Percentiles rank a stretch among this genome's conserved stretches.
These are phyloP conservation scores for Meloe dianella DNA, from an alignment of 2,888 invertebrate species.

Conservation along the genomic window DNA sequence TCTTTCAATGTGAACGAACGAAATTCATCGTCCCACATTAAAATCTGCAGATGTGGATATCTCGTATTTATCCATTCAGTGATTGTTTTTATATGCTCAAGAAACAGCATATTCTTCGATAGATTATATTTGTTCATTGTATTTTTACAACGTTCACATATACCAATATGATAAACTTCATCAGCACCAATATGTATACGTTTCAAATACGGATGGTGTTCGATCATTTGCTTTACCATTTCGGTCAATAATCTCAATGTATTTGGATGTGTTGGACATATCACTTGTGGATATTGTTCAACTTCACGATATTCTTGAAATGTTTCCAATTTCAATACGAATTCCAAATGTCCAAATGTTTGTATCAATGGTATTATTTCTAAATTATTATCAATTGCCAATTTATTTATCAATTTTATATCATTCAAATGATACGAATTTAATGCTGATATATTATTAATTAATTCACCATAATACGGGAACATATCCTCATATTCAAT, in stretches of 20 bases:
- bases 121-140: constrained; percentile 53
- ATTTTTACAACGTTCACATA: constrained; percentile 65
- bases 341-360: constrained; percentile 86
- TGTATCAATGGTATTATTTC: constrained; percentile 82
- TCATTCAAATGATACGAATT: constrained; percentile 70
- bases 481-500: constrained; percentile 91
- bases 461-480: constrained; percentile 70
- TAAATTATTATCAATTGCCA: constrained; percentile 66
- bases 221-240: constrained; percentile 76
- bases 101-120: constrained; percentile 66
- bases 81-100: constrained; percentile 67
- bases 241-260: constrained; percentile 65
- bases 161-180: constrained; percentile 78
- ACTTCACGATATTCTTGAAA: constrained; percentile 73
- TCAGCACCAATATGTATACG: constrained; percentile 81
- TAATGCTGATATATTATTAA: constrained; percentile 66
- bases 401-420: constrained; percentile 59
- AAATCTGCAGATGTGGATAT: constrained; percentile 63
- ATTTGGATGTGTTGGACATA: constrained; percentile 72
- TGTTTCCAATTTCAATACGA: constrained; percentile 73
- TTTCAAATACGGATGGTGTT: constrained; percentile 62
- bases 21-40: constrained; percentile 88
- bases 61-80: constrained; percentile 60
- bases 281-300: constrained; percentile 64
- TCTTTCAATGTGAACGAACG: constrained; percentile 63